A percentile compares a stretch with the other conserved stretches of the same genome.
These are phyloP conservation scores for Micoletzkya japonica DNA, from an alignment of 2,888 invertebrate genomes.

Conservation along the genomic window DNA sequence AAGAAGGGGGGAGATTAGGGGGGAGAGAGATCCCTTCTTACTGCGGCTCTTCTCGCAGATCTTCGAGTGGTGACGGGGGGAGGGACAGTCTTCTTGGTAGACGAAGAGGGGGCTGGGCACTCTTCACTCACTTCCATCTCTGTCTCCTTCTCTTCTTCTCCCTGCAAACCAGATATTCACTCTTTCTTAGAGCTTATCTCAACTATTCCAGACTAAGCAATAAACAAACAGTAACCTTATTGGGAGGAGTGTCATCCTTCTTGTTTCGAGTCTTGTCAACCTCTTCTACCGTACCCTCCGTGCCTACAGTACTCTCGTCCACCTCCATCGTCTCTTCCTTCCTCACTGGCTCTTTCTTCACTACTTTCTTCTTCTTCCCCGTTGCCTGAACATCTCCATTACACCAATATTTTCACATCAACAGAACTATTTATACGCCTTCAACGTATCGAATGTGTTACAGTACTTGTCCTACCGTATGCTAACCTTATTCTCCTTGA, in stretches of 20 bases:
- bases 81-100: neutral
- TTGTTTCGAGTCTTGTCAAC: neutral
- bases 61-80: constrained; percentile 11
- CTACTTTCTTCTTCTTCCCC: neutral
- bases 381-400: too few species aligned
- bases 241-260: neutral
- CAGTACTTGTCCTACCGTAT: too few species aligned
- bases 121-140: neutral
- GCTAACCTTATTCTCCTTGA: too few species aligned
- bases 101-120: neutral
- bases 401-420: too few species aligned
- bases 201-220: neutral
- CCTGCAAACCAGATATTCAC: neutral
- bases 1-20: too few species aligned
- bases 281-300: neutral
- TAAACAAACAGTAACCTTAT: neutral
- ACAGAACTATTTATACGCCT: too few species aligned
- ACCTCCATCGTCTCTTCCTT: neutral
- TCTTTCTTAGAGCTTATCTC: neutral
- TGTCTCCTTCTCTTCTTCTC: neutral
- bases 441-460: too few species aligned
- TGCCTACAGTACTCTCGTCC: neutral
- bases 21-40: too few species aligned
- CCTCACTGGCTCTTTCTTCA: neutral
- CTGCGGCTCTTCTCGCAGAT: constrained; percentile 10